A percentile compares a stretch with the other conserved stretches of the same genome.
Conservation (phyloP, 2,113 vertebrate species). For the Campylomormyrus tamandua region DNA sequence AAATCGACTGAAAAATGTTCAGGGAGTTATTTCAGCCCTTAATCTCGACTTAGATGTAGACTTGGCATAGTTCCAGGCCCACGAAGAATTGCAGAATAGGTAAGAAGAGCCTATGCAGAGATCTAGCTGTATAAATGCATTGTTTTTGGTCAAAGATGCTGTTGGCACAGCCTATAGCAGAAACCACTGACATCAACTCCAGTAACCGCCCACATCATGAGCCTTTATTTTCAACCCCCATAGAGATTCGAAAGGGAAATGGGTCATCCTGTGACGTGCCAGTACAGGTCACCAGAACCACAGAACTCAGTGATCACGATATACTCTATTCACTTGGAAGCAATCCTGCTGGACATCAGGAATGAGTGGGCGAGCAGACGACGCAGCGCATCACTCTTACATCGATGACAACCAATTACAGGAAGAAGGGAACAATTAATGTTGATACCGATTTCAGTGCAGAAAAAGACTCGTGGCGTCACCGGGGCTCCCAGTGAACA, state of each 20-base stretch:
- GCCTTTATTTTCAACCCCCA: neutral
- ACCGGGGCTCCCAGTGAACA: constrained; percentile 75
- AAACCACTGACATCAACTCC: neutral
- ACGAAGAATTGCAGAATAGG: neutral
- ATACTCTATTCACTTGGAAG: neutral
- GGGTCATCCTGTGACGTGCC: neutral
- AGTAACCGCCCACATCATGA: neutral
- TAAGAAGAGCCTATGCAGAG: neutral
- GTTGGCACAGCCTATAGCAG: neutral
- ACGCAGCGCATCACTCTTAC: neutral
- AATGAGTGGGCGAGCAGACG: neutral
- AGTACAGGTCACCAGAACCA: neutral
- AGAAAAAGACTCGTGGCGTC: neutral
- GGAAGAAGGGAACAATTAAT: neutral
- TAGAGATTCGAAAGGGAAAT: neutral
- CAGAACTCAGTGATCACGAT: neutral
- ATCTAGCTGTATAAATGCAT: neutral
- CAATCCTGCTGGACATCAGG: neutral
- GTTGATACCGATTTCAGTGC: neutral
- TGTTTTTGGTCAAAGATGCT: neutral
- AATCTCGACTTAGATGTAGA: neutral
- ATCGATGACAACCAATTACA: neutral
- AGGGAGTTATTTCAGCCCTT: neutral
- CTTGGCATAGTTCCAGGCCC: neutral
- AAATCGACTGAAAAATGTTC: neutral